These are phyloP conservation scores for Callimorpha dominula DNA, from an alignment of 2,888 invertebrate genomes.

Conservation along the genomic window DNA sequence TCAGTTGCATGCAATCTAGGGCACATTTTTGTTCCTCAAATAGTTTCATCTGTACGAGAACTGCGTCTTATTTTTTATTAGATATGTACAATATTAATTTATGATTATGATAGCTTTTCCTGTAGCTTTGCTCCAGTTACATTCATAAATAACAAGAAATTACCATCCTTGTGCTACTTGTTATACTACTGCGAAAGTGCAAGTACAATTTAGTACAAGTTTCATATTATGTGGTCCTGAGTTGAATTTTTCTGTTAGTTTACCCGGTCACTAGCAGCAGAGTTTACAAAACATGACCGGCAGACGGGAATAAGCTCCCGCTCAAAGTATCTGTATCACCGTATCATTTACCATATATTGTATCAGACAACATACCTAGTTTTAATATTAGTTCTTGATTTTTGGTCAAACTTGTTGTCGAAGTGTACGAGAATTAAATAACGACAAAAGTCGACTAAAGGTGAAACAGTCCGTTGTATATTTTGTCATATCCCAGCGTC, in stretches of 20 bases:
- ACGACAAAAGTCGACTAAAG: no score
- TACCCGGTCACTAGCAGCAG: no score
- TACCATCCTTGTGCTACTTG: neutral
- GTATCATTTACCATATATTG: neutral
- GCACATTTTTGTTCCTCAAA: slow-evolving; percentile 42
- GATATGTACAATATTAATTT: neutral
- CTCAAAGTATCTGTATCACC: no score
- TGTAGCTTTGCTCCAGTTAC: neutral
- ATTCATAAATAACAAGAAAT: neutral
- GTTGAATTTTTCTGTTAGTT: no score
- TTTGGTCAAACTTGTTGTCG: neutral
- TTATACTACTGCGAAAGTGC: no score
- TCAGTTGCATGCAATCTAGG: slow-evolving; percentile 38
- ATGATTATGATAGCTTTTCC: neutral
- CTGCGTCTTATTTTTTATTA: slow-evolving; percentile 3
- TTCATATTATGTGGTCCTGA: no score
- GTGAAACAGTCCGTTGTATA: no score
- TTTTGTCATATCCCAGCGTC: neutral
- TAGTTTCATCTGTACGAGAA: slow-evolving; percentile 31
- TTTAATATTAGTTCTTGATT: neutral
- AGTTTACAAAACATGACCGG: no score
- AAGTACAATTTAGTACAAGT: no score
- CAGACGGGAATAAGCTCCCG: no score
- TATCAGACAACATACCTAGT: neutral
- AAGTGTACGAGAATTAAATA: no score